Evolutionary conservation across 2,797 vertebrate genomes (phyloP), one percentile per base, ranked within the genome.

Genomic region (Rhadinocentrus ornatus): DNA sequence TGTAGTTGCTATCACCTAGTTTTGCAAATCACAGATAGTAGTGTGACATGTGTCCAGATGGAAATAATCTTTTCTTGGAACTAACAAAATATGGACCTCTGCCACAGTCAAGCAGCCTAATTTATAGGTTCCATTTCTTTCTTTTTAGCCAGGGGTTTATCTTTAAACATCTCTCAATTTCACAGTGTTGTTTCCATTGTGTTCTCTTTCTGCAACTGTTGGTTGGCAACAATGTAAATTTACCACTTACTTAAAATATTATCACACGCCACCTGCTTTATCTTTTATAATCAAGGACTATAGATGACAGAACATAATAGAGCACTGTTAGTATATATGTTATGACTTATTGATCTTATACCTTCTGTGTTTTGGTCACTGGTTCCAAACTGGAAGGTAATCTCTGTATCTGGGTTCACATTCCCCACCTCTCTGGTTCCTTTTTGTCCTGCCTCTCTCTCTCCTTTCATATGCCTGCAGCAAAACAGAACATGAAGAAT

Each of bases 321-420:
- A n/a, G 5, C 16, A 44, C 8, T 8, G 1, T 34, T n/a, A 48
- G 7, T 50, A 16, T 20, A 18, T 55, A 24, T 41, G 3, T 56
- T 31, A 20, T 18, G 26, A 18, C 13, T 10, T 3, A 7, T 5
- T 8, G 15, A 2, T 37, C 39, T 48, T 82, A 85, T 72, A 91
- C 89, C 84, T 26, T 71, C 78, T 67, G 60, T 7, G 22, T 73
- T 64, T 0, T 66, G 35, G 22, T 90, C 75, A 52, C 24, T 75
- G 12, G 83, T 86, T 85, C 75, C 89, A 69, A 92, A 93, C 82
- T 91, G 92, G 65, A 94, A 85, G 44, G 94, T 94, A 75, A 94
- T 92, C 78, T 94, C 93, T 55, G 75, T 89, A 16, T 88, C 77
- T 20, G 63, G 79, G 59, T 75, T 76, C 73, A 94, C 85, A 5